A percentile compares a stretch with the other conserved stretches of the same genome.
Evolutionary conservation across 2,797 vertebrate species (phyloP).

Genomic region (Mormyrops boulengeri): DNA sequence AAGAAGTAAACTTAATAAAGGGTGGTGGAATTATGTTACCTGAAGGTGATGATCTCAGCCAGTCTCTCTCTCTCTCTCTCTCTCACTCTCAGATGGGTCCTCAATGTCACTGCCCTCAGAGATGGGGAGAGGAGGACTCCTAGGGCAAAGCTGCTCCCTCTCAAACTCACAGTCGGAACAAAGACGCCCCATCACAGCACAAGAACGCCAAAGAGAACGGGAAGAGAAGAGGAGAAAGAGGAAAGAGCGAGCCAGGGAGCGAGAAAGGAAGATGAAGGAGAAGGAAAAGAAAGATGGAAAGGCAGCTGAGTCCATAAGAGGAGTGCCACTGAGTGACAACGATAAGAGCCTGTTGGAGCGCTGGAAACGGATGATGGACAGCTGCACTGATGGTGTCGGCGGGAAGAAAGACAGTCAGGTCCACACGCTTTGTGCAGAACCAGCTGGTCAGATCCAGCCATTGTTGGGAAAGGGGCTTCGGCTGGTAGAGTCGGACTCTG

Average conservation of each 20-base stretch:
- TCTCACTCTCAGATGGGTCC: constrained; percentile 52
- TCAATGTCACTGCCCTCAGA: constrained; percentile 47
- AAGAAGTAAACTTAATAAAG: not conserved
- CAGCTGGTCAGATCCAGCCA: constrained; percentile 30
- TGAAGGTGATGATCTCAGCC: not conserved
- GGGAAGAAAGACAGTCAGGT: constrained; percentile 46
- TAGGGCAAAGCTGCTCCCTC: constrained; percentile 30
- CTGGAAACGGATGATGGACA: constrained; percentile 83
- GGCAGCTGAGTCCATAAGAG: constrained; percentile 68
- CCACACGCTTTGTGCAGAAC: constrained; percentile 20
- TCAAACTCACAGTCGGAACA: constrained; percentile 51
- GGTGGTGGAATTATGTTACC: not conserved
- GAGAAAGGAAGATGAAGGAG: constrained; percentile 78
- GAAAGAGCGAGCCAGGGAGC: constrained; percentile 77
- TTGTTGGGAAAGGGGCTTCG: constrained; percentile 32
- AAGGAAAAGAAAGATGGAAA: constrained; percentile 72
- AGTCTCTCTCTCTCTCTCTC: constrained; percentile 17
- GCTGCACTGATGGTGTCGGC: constrained; percentile 48
- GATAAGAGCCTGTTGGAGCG: constrained; percentile 85
- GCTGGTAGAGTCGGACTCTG: constrained; percentile 26
- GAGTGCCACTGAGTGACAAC: constrained; percentile 78
- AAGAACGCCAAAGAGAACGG: constrained; percentile 82
- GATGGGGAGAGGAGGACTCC: constrained; percentile 33
- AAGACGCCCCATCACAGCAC: constrained; percentile 79
- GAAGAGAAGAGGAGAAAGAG: constrained; percentile 82